Percentiles rank a stretch among this genome's conserved stretches.
These are phyloP conservation scores for Aplodontia rufa DNA, from an alignment of 2,113 vertebrate genomes.

Conservation along the genomic window DNA sequence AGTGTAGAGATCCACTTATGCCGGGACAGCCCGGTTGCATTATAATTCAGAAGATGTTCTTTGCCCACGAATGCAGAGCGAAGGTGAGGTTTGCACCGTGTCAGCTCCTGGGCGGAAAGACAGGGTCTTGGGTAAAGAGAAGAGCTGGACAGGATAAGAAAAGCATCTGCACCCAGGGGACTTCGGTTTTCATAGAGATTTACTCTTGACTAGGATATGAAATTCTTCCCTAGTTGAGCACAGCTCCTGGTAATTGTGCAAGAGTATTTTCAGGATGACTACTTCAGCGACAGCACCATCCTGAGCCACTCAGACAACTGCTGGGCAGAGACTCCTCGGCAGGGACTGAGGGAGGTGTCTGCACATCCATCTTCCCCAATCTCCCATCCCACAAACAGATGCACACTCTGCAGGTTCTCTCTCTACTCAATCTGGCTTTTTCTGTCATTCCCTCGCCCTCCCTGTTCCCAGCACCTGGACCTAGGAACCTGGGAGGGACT, in stretches of 20 bases:
- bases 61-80: background rate
- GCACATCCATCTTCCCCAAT: background rate
- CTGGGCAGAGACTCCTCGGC: background rate
- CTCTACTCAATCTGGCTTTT: background rate
- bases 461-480: background rate
- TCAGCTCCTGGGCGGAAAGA: background rate
- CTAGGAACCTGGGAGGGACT: background rate
- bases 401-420: background rate
- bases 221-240: background rate
- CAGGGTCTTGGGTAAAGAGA: background rate
- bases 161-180: background rate
- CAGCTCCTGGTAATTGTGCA: background rate
- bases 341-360: background rate
- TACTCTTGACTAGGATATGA: background rate
- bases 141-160: background rate
- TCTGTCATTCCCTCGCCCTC: background rate
- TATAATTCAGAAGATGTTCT: background rate
- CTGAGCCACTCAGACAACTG: background rate
- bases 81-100: background rate
- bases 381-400: background rate
- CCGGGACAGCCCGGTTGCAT: background rate
- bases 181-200: background rate
- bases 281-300: background rate
- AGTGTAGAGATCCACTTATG: fast-evolving
- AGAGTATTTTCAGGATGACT: background rate